A percentile compares a stretch with the other conserved stretches of the same genome.
phyloP scores from a whole-genome alignment of 2,113 vertebrate species.

The Clupea harengus region DNA sequence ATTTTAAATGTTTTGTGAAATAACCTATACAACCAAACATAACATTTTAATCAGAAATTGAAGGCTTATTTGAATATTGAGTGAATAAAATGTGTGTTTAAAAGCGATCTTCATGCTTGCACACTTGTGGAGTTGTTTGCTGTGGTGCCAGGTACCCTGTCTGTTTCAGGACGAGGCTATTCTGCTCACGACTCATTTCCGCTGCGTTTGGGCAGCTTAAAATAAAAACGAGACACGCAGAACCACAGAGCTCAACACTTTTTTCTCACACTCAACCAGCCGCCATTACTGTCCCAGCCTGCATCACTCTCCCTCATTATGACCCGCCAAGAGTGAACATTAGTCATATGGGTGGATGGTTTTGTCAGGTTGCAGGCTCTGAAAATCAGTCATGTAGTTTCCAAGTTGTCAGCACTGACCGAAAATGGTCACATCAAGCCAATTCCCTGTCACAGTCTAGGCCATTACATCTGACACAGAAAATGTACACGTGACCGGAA shows the following conservation, averaged over 20 bases:
- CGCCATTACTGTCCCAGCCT: slow-evolving; percentile 10
- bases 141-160: not conserved
- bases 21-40: too few relatives aligned
- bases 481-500: not conserved
- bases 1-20: too few relatives aligned
- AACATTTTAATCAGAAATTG: too few relatives aligned
- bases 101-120: not conserved
- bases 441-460: not conserved
- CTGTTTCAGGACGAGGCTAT: not conserved
- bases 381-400: not conserved
- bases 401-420: not conserved
- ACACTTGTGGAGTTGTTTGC: not conserved
- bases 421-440: not conserved
- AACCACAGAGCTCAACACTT: not conserved
- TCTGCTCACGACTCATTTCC: not conserved
- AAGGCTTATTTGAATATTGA: too few relatives aligned
- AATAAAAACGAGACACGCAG: not conserved
- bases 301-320: not conserved
- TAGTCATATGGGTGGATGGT: not conserved
- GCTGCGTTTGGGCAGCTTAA: not conserved
- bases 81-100: too few relatives aligned
- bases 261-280: not conserved
- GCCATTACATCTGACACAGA: not conserved
- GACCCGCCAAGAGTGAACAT: not conserved
- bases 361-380: not conserved